Evolutionary conservation across 2,113 vertebrate genomes (phyloP).

Genomic region (Pyxicephalus adspersus): DNA sequence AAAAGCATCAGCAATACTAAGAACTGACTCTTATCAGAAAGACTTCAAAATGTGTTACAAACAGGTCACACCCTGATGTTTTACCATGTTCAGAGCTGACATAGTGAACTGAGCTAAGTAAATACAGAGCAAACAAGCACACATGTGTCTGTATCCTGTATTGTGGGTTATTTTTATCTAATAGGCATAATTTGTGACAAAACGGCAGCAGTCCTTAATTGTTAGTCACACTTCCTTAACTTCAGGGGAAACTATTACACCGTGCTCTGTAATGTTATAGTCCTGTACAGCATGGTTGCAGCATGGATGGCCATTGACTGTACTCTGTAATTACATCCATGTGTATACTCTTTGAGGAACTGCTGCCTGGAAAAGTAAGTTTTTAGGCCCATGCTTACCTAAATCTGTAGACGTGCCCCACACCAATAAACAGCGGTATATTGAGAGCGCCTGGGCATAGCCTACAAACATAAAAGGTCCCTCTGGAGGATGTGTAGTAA

Average conservation of each 20-base stretch:
- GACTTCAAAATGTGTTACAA: constrained; percentile 4
- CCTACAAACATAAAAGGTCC: too few species aligned
- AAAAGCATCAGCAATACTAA: constrained; percentile 29
- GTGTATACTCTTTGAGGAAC: too few species aligned
- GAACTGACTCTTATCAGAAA: constrained; percentile 28
- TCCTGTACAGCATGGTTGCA: too few species aligned
- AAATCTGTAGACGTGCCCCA: too few species aligned
- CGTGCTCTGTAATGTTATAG: neutral
- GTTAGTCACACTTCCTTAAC: constrained; percentile 18
- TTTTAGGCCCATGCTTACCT: too few species aligned
- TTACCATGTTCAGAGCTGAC: neutral
- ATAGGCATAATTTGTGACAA: neutral
- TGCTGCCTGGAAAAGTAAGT: too few species aligned
- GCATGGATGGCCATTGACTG: too few species aligned
- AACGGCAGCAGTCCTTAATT: too few species aligned
- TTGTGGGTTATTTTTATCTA: neutral
- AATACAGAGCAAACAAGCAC: neutral
- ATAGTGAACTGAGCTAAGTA: neutral
- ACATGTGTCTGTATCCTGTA: neutral
- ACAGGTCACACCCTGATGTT: neutral
- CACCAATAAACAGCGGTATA: too few species aligned
- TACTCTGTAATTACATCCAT: too few species aligned
- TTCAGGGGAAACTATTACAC: neutral
- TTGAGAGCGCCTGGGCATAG: too few species aligned
- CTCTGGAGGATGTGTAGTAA: too few species aligned